Evolutionary conservation across 2,113 vertebrate genomes (phyloP).

Genomic region (Hippocampus zosterae): DNA sequence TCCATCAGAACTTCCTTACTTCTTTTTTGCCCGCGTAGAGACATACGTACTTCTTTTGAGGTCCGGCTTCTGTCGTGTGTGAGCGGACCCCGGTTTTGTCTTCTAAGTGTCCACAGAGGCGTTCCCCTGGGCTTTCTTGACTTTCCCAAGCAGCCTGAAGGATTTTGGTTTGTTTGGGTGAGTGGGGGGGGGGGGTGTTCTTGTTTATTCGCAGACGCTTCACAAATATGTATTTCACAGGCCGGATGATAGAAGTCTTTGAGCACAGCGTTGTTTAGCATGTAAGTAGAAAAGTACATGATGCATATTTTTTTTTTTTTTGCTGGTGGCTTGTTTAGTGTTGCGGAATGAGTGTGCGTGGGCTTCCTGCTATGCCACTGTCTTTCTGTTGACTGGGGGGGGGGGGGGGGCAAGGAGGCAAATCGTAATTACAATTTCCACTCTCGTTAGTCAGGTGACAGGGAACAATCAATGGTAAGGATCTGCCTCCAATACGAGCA

Average conservation of each 20-base stretch:
- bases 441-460: slow-evolving; percentile 71
- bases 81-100: slow-evolving; percentile 44
- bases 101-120: slow-evolving; percentile 40
- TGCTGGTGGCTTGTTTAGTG: slow-evolving; percentile 11
- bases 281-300: slow-evolving; percentile 20
- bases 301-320: neutral
- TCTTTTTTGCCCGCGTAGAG: slow-evolving; percentile 42
- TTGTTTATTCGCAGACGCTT: slow-evolving; percentile 13
- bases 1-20: slow-evolving; percentile 8
- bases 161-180: slow-evolving; percentile 4
- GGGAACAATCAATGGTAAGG: slow-evolving; percentile 59
- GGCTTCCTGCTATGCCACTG: neutral
- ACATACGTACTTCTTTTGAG: slow-evolving; percentile 59
- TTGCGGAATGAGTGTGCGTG: slow-evolving; percentile 4
- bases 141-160: slow-evolving; percentile 30
- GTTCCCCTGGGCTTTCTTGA: slow-evolving; percentile 54
- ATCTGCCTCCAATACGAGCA: slow-evolving; percentile 62
- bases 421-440: slow-evolving; percentile 70
- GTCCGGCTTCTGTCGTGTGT: slow-evolving; percentile 30
- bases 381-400: slow-evolving; percentile 30
- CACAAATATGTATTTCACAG: slow-evolving; percentile 12
- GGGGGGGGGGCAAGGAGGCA: slow-evolving; percentile 25
- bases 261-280: slow-evolving; percentile 7
- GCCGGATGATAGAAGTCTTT: slow-evolving; percentile 27
- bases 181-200: neutral